These are phyloP conservation scores for Cybosia mesomella DNA, from an alignment of 2,888 invertebrate genomes.

Conservation along the genomic window DNA sequence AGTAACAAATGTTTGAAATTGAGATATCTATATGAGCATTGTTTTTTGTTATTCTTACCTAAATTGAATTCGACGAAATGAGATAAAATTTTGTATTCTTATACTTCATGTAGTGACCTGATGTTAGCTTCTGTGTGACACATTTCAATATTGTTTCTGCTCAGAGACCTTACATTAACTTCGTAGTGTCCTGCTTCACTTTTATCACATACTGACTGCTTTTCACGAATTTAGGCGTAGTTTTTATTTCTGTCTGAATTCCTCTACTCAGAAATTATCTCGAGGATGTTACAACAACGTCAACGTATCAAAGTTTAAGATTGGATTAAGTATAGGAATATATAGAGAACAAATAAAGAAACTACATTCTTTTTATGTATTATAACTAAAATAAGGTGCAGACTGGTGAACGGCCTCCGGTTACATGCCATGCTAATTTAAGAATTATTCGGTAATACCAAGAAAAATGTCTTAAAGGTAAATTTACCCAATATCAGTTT, in stretches of 20 bases:
- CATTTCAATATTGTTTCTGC: background rate
- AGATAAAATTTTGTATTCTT: background rate
- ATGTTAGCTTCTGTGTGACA: background rate
- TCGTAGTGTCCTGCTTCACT: background rate
- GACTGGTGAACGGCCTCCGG: background rate
- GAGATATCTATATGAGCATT: conserved; percentile 30
- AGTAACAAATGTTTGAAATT: conserved; percentile 49
- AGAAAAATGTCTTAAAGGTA: conserved; percentile 34
- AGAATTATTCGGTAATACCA: conserved; percentile 5
- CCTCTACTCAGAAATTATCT: background rate
- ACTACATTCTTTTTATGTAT: background rate
- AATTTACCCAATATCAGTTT: conserved; percentile 49
- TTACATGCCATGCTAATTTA: background rate
- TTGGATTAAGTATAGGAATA: too few relatives aligned
- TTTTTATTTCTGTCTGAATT: background rate
- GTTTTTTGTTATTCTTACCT: conserved; percentile 8
- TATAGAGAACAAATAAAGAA: background rate
- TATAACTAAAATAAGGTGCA: too few relatives aligned
- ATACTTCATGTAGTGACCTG: background rate
- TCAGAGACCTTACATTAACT: background rate
- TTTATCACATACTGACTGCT: background rate
- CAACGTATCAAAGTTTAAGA: too few relatives aligned
- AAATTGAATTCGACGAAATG: background rate
- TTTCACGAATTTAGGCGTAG: background rate
- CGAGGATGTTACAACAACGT: too few relatives aligned